Evolutionary conservation across 2,113 vertebrate species (phyloP).

Genomic region (Cavia aperea): DNA sequence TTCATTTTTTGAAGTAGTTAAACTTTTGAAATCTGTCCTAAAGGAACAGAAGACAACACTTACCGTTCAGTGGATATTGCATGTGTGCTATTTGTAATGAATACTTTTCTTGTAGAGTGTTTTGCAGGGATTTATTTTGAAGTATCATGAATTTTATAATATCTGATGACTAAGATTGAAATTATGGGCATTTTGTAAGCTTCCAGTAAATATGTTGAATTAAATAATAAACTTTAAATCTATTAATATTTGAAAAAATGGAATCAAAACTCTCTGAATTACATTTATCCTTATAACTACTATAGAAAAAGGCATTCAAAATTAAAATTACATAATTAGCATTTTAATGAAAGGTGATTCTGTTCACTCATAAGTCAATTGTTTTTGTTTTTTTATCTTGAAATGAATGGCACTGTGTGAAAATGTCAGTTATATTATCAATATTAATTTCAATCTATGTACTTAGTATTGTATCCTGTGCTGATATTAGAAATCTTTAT

Average conservation of each 20-base stretch:
- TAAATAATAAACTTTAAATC: constrained; percentile 37
- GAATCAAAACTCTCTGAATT: constrained; percentile 35
- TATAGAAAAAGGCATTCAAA: constrained; percentile 22
- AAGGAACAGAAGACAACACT: background rate
- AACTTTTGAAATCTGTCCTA: constrained; percentile 35
- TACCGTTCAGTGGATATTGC: constrained; percentile 9
- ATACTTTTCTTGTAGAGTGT: background rate
- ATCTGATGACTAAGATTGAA: constrained; percentile 38
- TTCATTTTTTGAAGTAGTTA: constrained; percentile 31
- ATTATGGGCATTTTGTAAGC: constrained; percentile 1
- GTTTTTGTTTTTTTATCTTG: constrained; percentile 9
- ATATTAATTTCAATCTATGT: background rate
- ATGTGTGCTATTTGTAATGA: background rate
- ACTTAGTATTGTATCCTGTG: constrained; percentile 41
- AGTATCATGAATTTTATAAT: constrained; percentile 29
- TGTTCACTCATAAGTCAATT: background rate
- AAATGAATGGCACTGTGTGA: background rate
- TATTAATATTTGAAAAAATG: constrained; percentile 43
- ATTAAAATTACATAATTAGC: constrained; percentile 39
- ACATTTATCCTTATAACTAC: constrained; percentile 3
- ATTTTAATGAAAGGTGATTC: constrained; percentile 28
- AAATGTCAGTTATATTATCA: background rate
- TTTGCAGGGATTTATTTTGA: constrained; percentile 45
- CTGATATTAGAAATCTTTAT: constrained; percentile 21
- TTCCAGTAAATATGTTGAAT: constrained; percentile 30